Evolutionary conservation across 2,888 invertebrate species (phyloP), one percentile per base, ranked within the genome.

Genomic region (Drosophila limbata): DNA sequence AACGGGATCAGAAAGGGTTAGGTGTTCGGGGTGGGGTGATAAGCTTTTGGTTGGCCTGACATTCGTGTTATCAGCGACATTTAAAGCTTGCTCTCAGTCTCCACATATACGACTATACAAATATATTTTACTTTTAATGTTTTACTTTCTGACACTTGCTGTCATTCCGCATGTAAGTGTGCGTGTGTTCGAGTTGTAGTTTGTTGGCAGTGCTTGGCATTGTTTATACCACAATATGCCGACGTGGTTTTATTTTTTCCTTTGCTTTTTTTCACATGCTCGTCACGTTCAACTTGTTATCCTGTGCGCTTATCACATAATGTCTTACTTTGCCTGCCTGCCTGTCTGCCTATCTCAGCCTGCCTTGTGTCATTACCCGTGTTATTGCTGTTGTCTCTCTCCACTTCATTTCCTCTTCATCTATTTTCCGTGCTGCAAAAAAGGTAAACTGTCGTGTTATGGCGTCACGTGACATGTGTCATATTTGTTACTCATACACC

Each of bases 251-350:
- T 77, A 51, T 21, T 70, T 68, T 71, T 63, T 45, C 31, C 42
- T 50, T 52, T 50, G 47, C 33, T 61, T 66, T 69, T 69, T 67
- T 72, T 35, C 61, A 61, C 68, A 81, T 80, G 72, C 80, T 79
- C 71, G 71, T 82, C 83, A 81, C 83, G 81, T 81, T 77, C 71
- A 76, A 82, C 83, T 80, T 80, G 81, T 82, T 82, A 81, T 81
- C 81, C 68, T 82, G 69, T 71, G 71, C 69, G 73, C 83, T 82
- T 79, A 81, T 82, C 81, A 73, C 79, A 82, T 72, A 82, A 82
- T 79, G 83, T 81, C 81, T 81, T 77, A 82, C 69, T 81, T 79
- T 77, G 80, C 73, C 67, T 69, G 74, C 50, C 60, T 68, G 71
- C 37, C 59, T 69, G 50, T 10, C 45, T 45, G 39, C 40, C 45